A percentile compares a stretch with the other conserved stretches of the same genome.
Conservation (phyloP, 2,888 invertebrate genomes). For the Tenthredo scrophulariae region DNA sequence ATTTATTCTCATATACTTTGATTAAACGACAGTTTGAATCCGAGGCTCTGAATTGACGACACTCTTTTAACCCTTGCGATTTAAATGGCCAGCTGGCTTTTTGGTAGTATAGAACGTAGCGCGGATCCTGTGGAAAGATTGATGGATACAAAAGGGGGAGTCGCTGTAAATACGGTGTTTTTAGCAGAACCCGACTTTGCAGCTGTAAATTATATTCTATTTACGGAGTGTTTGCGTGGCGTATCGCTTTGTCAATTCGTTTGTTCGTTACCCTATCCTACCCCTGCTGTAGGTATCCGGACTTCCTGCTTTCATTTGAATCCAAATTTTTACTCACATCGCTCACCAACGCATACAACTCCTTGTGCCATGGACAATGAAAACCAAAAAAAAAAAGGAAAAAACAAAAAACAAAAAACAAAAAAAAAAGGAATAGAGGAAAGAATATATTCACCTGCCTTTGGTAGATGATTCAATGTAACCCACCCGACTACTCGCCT, state of each 20-base stretch:
- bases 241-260: slow-evolving; percentile 45
- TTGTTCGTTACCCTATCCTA: slow-evolving; percentile 1
- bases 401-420: neutral
- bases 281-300: neutral
- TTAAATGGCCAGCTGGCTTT: slow-evolving; percentile 4
- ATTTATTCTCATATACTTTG: neutral
- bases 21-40: slow-evolving; percentile 4
- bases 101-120: neutral
- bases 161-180: slow-evolving; percentile 47
- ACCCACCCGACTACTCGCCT: neutral
- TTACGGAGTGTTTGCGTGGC: slow-evolving; percentile 45
- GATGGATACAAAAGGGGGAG: slow-evolving; percentile 33
- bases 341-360: neutral
- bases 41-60: neutral
- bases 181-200: slow-evolving; percentile 33
- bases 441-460: slow-evolving; percentile 12
- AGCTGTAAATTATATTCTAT: slow-evolving; percentile 46
- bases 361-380: neutral
- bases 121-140: slow-evolving; percentile 26
- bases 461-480: neutral
- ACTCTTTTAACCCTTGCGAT: slow-evolving; percentile 11
- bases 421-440: neutral
- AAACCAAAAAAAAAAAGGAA: neutral
- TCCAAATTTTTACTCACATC: slow-evolving; percentile 28
- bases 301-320: slow-evolving; percentile 47